Base-by-base conservation (phyloP, 2,888 invertebrate species). In the Chrysolina americana region DNA sequence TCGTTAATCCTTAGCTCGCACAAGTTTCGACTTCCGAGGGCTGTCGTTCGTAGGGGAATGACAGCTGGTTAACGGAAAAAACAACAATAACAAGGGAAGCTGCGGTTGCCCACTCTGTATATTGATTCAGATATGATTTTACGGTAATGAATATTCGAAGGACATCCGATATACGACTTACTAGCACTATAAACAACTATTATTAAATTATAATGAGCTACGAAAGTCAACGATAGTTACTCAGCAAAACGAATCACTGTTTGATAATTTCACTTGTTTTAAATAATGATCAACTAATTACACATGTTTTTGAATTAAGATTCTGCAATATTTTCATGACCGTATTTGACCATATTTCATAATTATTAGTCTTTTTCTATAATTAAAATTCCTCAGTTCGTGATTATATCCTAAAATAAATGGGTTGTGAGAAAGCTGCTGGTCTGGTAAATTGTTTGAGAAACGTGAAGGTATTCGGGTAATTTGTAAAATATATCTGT, bases 361-460 rank as follows among this genome's bases (percentile, higher is more conserved):
- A 21, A 53, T 53, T 21, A 23, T 53, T 13, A 21, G 13, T 21
- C 11, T 13, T 11, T 19, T 53, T 10, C 21, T 53, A 53, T 53
- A 21, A 53, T 53, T 53, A 23, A 53, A 21, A 53, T 53, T 23
- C 21, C 21, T 53, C 53, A 21, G 19, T 53, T 21, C 53, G 21
- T 53, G 19, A 53, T 53, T 53, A 53, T 53, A 53, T 53, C 53
- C 53, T 5, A 53, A 53, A 53, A 53, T 21, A 53, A 53, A 53
- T 53, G 23, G 23, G 53, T 53, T 53, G 53, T 53, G 53, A 53
- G 53, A 53, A 53, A 53, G 53, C 53, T 53, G 13, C 21, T 53
- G 10, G 53, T 13, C 21, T 53, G 53, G 19, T 21, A 53, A 21
- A 53, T 53, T 19, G 21, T 19, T 21, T 8, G 36, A 8, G 36